Base-by-base conservation (phyloP, 1,140 invertebrate genomes). In the Ganaspis sp. region DNA sequence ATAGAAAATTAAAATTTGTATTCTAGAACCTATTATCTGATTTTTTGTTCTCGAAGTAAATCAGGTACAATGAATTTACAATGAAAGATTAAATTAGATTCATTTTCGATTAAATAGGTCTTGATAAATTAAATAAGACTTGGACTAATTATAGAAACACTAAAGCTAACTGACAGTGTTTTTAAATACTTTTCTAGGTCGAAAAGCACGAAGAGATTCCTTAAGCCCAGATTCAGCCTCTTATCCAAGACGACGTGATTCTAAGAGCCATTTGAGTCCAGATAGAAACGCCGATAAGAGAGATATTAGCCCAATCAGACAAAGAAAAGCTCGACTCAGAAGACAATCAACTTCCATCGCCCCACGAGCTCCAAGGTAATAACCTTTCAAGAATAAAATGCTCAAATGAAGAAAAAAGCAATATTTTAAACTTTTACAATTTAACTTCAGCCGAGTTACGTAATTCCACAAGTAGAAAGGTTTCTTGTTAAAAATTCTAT, bases 181-280 rank as follows among this genome's bases (percentile, higher is more conserved):
- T 74, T 79, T 58, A 42, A 26, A 23, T 19, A 15, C 58, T 38
- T 79, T 84, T 72, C 92, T 93, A 89, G 93, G 94, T 54, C 92
- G 95, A 40, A 94, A 94, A 87, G 95, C 95, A 6, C 92, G 96
- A 34, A 92, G 96, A 69, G 96, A 97, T 85, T 97, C 96, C 0
- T 88, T 98, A 4, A 97, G 96, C 70, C 97, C 97, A 0, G 97
- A 98, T 87, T 97, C 96, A 54, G 96, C 96, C 5, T 95, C 94
- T 54, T 89, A 89, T 78, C 84, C 86, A 73, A 88, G 94, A 73
- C 92, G 96, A 12, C 91, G 95, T 11, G 96, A 96, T 81, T 96
- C 95, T 0, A 92, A 94, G 71, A 94, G 95, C 0, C 95, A 96
- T 87, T 85, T 97, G 23, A 96, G 95, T 80, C 96, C 96, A 0